A percentile compares a stretch with the other conserved stretches of the same genome.
Conservation (phyloP, 2,113 vertebrate species). For the Tor tambroides region DNA sequence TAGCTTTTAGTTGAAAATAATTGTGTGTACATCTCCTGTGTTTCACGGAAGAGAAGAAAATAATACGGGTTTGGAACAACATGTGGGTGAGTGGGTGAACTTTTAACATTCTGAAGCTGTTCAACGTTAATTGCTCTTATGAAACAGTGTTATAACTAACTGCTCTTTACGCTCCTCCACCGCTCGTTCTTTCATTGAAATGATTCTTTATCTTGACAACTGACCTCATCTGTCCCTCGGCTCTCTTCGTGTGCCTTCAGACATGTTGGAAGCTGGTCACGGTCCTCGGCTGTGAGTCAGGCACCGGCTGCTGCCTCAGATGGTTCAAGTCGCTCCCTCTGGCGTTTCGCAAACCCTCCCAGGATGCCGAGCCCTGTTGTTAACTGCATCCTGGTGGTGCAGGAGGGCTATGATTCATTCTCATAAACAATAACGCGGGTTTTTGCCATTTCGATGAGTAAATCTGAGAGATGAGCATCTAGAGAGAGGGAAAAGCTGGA, state of each 20-base stretch:
- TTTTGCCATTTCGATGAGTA: slow-evolving; percentile 42
- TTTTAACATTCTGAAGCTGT: background rate
- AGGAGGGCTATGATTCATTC: slow-evolving; percentile 48
- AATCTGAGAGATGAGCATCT: slow-evolving; percentile 30
- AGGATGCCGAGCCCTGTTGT: slow-evolving; percentile 29
- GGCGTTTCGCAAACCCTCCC: background rate
- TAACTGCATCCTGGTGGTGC: background rate
- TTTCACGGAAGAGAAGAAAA: background rate
- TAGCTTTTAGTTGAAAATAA: too few species aligned
- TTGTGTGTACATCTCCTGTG: background rate
- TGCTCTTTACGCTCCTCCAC: too few species aligned
- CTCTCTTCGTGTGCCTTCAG: background rate
- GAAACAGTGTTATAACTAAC: background rate
- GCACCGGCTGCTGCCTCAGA: slow-evolving; percentile 30
- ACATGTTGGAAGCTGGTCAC: slow-evolving; percentile 21
- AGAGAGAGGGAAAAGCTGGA: background rate
- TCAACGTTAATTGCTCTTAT: background rate
- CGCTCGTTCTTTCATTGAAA: background rate
- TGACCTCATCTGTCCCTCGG: background rate
- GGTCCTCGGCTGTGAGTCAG: slow-evolving; percentile 1
- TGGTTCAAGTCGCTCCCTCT: slow-evolving; percentile 10
- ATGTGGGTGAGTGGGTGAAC: background rate
- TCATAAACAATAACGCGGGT: slow-evolving; percentile 59
- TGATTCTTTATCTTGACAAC: background rate
- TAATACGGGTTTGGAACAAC: background rate